A percentile compares a stretch with the other conserved stretches of the same genome.
Evolutionary conservation across 2,888 invertebrate genomes (phyloP).

Genomic region (Parelbella ahira): DNA sequence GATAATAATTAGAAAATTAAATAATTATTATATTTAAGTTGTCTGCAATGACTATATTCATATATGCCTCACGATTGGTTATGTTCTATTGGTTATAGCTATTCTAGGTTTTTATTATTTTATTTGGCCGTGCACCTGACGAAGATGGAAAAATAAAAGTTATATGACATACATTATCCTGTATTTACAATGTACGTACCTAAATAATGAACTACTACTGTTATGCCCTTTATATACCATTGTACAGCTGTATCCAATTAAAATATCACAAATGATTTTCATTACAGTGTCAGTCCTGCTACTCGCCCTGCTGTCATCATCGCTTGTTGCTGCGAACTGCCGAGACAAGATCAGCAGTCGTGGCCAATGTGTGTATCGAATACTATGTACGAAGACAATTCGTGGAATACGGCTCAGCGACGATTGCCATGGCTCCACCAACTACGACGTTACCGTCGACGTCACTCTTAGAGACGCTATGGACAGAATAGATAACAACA

Average conservation of each 20-base stretch:
- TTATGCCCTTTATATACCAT: no score
- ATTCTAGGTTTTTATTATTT: no score
- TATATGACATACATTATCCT: no score
- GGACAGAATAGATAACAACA: constrained; percentile 39
- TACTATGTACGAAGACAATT: constrained; percentile 48
- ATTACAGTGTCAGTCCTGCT: constrained; percentile 42
- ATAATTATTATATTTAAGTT: no score
- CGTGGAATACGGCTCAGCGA: constrained; percentile 40
- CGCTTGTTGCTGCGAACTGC: constrained; percentile 46
- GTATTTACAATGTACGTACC: no score
- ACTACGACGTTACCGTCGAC: constrained; percentile 48
- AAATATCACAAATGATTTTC: constrained; percentile 2
- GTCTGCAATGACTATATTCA: no score
- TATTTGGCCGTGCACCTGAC: no score
- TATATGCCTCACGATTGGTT: no score
- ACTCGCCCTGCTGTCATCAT: constrained; percentile 35
- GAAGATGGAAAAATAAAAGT: no score
- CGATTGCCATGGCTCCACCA: constrained; percentile 53
- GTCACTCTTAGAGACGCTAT: constrained; percentile 47
- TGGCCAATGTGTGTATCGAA: constrained; percentile 45
- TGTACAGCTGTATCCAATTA: not conserved
- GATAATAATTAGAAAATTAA: no score
- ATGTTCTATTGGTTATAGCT: no score
- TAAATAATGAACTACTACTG: no score
- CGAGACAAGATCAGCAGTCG: constrained; percentile 34